phyloP scores from a whole-genome alignment of 2,888 invertebrate genomes.

The Orthosia gothica region DNA sequence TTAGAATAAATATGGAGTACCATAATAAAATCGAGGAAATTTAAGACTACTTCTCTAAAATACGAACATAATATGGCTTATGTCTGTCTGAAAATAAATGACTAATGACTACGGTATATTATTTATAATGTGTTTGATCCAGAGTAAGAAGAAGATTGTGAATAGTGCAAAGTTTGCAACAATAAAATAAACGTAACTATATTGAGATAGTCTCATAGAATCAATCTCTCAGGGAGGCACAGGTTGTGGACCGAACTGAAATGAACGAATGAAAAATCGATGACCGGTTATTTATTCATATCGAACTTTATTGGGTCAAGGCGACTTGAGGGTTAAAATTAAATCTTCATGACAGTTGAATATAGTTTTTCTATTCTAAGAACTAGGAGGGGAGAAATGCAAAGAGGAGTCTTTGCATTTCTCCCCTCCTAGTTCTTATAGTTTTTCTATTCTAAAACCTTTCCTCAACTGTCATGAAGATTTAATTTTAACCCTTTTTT shows the following conservation, averaged over 20 bases:
- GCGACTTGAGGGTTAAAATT: slow-evolving; percentile 22
- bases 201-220: slow-evolving; percentile 6
- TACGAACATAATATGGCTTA: too few relatives aligned
- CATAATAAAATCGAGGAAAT: too few relatives aligned
- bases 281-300: slow-evolving; percentile 47
- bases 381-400: not conserved
- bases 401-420: not conserved
- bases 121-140: too few relatives aligned
- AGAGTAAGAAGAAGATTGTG: too few relatives aligned
- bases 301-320: slow-evolving; percentile 29
- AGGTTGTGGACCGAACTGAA: slow-evolving; percentile 16
- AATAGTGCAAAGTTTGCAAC: too few relatives aligned
- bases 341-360: not conserved
- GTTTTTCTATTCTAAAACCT: too few relatives aligned
- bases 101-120: too few relatives aligned
- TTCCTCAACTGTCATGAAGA: too few relatives aligned
- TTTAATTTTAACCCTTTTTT: too few relatives aligned
- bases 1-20: not conserved
- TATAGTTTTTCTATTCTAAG: slow-evolving; percentile 1
- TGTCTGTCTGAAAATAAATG: too few relatives aligned
- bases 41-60: too few relatives aligned
- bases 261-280: slow-evolving; percentile 49
- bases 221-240: slow-evolving; percentile 25
- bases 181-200: not conserved
- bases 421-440: too few relatives aligned